Conservation (phyloP, 2,113 vertebrate species). For the Carollia perspicillata region DNA sequence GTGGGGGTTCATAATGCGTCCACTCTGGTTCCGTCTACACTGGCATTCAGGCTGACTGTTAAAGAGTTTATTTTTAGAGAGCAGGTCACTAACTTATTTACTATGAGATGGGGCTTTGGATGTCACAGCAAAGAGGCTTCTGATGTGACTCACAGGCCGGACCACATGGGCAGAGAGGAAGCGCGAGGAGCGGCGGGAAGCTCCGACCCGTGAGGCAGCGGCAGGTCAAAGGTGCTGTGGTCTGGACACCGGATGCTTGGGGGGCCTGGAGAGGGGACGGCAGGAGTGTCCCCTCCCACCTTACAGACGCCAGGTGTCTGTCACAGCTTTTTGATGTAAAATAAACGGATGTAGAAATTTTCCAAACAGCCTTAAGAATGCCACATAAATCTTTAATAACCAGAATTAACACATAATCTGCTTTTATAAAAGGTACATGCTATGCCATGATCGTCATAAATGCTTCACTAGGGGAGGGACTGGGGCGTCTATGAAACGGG, state of each 20-base stretch:
- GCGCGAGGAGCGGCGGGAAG: not conserved
- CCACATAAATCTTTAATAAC: not conserved
- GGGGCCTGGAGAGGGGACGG: not conserved
- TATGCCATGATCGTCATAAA: not conserved
- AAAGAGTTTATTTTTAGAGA: slow-evolving; percentile 50
- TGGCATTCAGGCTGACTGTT: slow-evolving; percentile 2
- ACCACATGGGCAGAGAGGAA: not conserved
- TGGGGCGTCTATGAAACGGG: not conserved
- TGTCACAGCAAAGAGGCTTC: not conserved
- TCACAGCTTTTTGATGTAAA: not conserved
- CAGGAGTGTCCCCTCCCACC: not conserved
- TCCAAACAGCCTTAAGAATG: not conserved
- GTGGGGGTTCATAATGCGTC: not conserved
- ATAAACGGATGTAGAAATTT: not conserved
- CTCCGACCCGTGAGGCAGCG: not conserved
- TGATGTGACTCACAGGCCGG: not conserved
- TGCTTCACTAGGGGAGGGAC: not conserved
- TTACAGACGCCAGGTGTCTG: not conserved
- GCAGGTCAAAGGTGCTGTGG: not conserved
- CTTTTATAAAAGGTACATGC: not conserved
- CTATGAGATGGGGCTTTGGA: not conserved
- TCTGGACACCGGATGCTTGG: not conserved
- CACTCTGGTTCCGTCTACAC: not conserved
- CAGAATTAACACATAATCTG: not conserved
- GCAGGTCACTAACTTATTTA: slow-evolving; percentile 33